Base-by-base conservation (phyloP, 1,140 invertebrate species). In the Scaptomyza montana region DNA sequence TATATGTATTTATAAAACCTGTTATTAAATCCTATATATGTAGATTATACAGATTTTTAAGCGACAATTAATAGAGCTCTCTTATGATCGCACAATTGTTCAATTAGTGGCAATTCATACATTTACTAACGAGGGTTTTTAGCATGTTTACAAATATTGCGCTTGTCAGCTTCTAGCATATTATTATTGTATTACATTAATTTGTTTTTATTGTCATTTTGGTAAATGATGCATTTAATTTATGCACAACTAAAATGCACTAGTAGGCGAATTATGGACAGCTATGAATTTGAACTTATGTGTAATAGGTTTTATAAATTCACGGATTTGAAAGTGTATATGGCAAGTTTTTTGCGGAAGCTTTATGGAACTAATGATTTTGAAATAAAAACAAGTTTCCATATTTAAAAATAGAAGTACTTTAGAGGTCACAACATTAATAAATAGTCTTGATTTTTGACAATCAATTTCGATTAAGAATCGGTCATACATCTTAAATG, bases 81-180 rank as follows among this genome's bases (percentile, higher is more conserved):
- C 12, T 19, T 41, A 53, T 43, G 21, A 61, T 55, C 8, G 12
- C n/a, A 43, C 39, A 1, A 41, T 19, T 55, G 49, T 43, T 5
- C 13, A 55, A 55, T 65, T 65, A 47, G 51, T 16, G 41, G 51
- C 54, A 57, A 63, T 63, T 16, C 8, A 21, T 56, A 3, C 13
- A 25, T 19, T 19, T 36, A 62, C 25, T 55, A 62, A 39, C 41
- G 51, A 12, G 28, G 43, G 28, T 28, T 49, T 55, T 57, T 51
- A 43, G 55, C 80, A 76, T 82, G 80, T 84, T 84, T 76, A 84
- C 77, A 84, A 76, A 76, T 82, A 78, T 82, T 82, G 60, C 60
- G 54, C 76, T 54, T 87, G 78, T 86, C 69, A 51, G 33, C 51
- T 51, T 7, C 43, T 41, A 51, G 54, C 60, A 61, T 68, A 77